These are phyloP conservation scores for Pterostichus niger DNA, from an alignment of 2,888 invertebrate genomes.

Conservation along the genomic window DNA sequence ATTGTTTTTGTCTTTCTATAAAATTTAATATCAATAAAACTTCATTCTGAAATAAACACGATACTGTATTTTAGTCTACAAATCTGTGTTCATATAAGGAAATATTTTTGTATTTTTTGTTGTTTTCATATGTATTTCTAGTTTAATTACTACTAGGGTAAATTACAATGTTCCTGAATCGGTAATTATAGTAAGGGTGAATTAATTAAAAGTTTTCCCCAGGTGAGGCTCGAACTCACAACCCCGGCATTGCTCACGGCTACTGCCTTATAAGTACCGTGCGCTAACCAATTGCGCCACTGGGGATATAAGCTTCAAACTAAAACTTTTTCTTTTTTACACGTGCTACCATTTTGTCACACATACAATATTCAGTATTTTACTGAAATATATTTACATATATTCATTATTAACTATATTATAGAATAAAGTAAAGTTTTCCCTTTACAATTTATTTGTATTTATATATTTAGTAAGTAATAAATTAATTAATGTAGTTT, in stretches of 20 bases:
- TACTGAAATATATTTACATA: no score
- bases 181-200: constrained; percentile 2
- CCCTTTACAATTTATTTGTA: no score
- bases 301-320: constrained; percentile 83
- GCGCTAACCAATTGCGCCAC: constrained; percentile 99
- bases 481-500: no score
- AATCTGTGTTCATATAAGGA: not conserved
- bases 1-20: not conserved
- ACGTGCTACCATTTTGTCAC: not conserved
- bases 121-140: not conserved
- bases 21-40: not conserved
- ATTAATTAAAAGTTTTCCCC: constrained; percentile 84
- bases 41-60: no score
- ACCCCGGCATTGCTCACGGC: constrained; percentile 99
- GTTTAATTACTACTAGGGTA: no score
- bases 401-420: no score
- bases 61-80: no score
- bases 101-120: not conserved
- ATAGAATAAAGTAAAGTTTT: no score
- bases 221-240: constrained; percentile 99
- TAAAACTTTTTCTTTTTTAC: constrained; percentile 19
- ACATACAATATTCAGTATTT: not conserved
- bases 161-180: not conserved
- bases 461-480: no score
- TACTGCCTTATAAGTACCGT: constrained; percentile 99